Evolutionary conservation across 2,888 invertebrate species (phyloP).

Genomic region (Papilio demoleus): DNA sequence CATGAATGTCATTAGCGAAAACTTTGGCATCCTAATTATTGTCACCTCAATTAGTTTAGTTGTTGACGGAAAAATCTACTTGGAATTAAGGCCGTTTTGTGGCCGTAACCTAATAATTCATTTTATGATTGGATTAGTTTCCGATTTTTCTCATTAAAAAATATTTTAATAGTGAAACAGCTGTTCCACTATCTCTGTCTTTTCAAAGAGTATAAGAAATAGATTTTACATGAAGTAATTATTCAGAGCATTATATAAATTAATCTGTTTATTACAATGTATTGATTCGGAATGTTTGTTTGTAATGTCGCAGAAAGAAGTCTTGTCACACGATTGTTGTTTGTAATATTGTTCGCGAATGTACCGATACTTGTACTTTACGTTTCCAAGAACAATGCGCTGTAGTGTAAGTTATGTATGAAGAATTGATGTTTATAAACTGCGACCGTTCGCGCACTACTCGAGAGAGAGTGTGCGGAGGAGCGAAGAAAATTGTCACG

Average conservation of each 20-base stretch:
- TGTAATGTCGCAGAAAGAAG: conserved; percentile 13
- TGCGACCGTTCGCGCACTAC: conserved; percentile 46
- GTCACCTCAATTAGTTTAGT: conserved; percentile 11
- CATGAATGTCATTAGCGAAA: conserved; percentile 23
- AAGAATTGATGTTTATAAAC: conserved; percentile 66
- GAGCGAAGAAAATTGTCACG: conserved; percentile 43
- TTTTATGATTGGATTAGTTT: background rate
- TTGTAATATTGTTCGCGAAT: conserved; percentile 35
- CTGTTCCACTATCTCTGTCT: too few relatives aligned
- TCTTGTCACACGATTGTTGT: conserved; percentile 16
- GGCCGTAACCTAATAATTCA: background rate
- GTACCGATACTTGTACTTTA: conserved; percentile 36
- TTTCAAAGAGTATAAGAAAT: too few relatives aligned
- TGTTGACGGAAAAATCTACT: conserved; percentile 3
- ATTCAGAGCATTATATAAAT: background rate
- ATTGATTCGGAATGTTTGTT: conserved; percentile 17
- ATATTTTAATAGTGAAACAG: background rate
- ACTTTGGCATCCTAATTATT: conserved; percentile 24
- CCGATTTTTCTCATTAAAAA: background rate
- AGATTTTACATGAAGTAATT: background rate
- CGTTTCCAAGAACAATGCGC: conserved; percentile 54
- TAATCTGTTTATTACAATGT: conserved; percentile 19
- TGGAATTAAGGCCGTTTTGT: conserved; percentile 1
- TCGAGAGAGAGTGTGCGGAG: conserved; percentile 41
- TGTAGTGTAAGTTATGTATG: conserved; percentile 56